These are phyloP conservation scores for Cetoscarus ocellatus DNA, from an alignment of 2,797 vertebrate species.

Conservation along the genomic window DNA sequence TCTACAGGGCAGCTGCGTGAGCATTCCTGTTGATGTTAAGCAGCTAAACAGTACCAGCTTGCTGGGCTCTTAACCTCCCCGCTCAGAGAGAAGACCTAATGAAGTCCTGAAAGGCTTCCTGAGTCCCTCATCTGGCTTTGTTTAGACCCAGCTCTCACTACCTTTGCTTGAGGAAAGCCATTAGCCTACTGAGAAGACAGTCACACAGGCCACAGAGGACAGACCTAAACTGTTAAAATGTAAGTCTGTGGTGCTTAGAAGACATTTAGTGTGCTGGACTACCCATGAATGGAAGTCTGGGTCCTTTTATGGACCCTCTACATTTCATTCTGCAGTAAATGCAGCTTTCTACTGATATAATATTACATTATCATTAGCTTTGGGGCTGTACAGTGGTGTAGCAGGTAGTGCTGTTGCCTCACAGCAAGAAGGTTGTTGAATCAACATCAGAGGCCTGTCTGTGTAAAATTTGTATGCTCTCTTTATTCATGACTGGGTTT, in stretches of 20 bases:
- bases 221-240: slow-evolving; percentile 46
- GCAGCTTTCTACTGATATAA: no score
- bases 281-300: no score
- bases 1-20: slow-evolving; percentile 81
- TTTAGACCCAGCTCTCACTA: slow-evolving; percentile 78
- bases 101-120: slow-evolving; percentile 90
- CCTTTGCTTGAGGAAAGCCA: slow-evolving; percentile 83
- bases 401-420: no score
- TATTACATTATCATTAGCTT: no score
- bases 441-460: no score
- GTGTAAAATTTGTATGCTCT: no score
- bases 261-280: slow-evolving; percentile 3
- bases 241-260: slow-evolving; percentile 16
- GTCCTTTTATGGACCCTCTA: no score
- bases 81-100: slow-evolving; percentile 83
- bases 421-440: no score
- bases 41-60: slow-evolving; percentile 90
- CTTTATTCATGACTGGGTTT: no score
- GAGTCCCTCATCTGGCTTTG: slow-evolving; percentile 88
- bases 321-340: no score
- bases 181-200: slow-evolving; percentile 82
- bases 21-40: slow-evolving; percentile 87
- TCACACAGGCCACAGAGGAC: slow-evolving; percentile 66
- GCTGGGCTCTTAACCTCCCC: slow-evolving; percentile 85
- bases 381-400: no score